phyloP scores from a whole-genome alignment of 2,888 invertebrate species.

The Eubasilissa splendida region DNA sequence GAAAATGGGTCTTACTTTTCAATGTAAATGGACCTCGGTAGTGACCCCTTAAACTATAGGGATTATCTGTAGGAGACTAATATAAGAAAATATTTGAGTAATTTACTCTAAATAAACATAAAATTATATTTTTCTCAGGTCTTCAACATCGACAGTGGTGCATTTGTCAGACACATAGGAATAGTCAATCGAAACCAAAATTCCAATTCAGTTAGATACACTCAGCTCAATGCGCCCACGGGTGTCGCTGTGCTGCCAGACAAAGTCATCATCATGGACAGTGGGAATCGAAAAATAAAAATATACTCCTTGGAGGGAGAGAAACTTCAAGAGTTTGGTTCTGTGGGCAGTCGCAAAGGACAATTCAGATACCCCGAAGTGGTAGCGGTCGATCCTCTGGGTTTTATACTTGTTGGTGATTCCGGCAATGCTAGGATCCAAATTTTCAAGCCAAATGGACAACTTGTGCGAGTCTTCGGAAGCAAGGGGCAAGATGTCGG shows the following conservation, averaged over 20 bases:
- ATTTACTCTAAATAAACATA: too few relatives aligned
- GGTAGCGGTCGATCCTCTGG: conserved; percentile 79
- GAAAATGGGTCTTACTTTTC: too few relatives aligned
- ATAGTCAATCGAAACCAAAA: conserved; percentile 65
- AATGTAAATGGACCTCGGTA: too few relatives aligned
- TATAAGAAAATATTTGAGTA: too few relatives aligned
- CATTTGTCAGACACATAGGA: conserved; percentile 76
- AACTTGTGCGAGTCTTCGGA: conserved; percentile 79
- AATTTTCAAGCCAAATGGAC: conserved; percentile 81
- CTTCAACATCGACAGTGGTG: conserved; percentile 73
- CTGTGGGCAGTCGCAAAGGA: conserved; percentile 77
- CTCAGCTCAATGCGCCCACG: conserved; percentile 80
- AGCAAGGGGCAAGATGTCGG: conserved; percentile 68
- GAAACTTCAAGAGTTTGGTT: conserved; percentile 77
- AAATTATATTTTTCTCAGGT: conserved; percentile 63
- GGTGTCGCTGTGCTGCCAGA: conserved; percentile 77
- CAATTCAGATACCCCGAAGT: conserved; percentile 84
- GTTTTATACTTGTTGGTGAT: conserved; percentile 85
- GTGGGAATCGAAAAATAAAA: conserved; percentile 81
- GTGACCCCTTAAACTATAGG: too few relatives aligned
- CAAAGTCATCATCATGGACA: conserved; percentile 76
- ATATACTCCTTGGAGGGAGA: conserved; percentile 72
- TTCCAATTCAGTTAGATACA: conserved; percentile 64
- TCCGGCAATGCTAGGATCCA: conserved; percentile 85
- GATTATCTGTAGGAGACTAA: too few relatives aligned